A percentile compares a stretch with the other conserved stretches of the same genome.
phyloP scores from a whole-genome alignment of 2,113 vertebrate species.

The Dinomys branickii region DNA sequence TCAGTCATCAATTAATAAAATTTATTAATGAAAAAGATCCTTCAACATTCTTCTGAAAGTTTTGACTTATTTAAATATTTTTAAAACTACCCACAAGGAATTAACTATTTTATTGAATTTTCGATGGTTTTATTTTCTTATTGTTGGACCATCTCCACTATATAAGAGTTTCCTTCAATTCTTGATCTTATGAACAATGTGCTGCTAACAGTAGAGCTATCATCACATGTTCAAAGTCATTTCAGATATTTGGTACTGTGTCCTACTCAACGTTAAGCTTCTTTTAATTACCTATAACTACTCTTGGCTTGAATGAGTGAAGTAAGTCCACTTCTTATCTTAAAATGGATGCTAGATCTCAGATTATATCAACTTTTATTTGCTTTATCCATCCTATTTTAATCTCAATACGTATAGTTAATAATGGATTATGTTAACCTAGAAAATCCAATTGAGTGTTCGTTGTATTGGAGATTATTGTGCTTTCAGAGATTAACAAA shows the following conservation, averaged over 20 bases:
- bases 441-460: not conserved
- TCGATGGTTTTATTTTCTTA: not conserved
- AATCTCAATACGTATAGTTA: not conserved
- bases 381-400: not conserved
- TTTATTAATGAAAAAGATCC: not conserved
- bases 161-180: not conserved
- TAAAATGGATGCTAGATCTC: not conserved
- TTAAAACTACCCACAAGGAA: not conserved
- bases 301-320: not conserved
- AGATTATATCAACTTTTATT: not conserved
- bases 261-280: slow-evolving; percentile 2
- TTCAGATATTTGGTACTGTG: not conserved
- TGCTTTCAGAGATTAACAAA: not conserved
- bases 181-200: not conserved
- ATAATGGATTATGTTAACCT: not conserved
- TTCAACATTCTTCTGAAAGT: slow-evolving; percentile 39
- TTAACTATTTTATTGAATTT: not conserved
- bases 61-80: not conserved
- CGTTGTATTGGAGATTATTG: not conserved
- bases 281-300: not conserved
- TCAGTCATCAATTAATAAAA: not conserved
- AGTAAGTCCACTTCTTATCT: not conserved
- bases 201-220: not conserved
- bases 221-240: not conserved
- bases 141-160: not conserved